Evolutionary conservation across 2,113 vertebrate species (phyloP).

Genomic region (Myotis yumanensis): DNA sequence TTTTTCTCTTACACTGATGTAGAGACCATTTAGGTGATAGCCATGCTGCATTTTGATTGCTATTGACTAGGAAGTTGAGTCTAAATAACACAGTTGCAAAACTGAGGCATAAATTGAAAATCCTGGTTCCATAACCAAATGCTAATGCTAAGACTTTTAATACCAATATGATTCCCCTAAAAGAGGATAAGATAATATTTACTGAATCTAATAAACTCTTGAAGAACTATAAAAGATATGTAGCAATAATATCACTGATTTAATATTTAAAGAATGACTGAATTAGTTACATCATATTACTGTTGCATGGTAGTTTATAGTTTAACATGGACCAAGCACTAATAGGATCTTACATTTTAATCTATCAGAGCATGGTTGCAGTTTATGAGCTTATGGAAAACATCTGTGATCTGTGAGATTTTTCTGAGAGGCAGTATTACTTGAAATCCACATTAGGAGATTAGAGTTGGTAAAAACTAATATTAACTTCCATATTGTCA

Average conservation of each 20-base stretch:
- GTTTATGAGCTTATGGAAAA: slow-evolving; percentile 1
- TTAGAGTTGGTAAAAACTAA: not conserved
- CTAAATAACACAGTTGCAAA: not conserved
- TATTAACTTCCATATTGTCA: not conserved
- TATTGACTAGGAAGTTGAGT: not conserved
- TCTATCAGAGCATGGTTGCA: not conserved
- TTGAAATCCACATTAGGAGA: not conserved
- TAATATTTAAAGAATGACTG: not conserved
- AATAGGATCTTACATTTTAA: not conserved
- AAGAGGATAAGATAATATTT: not conserved
- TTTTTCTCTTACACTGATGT: not conserved
- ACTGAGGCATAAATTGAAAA: not conserved
- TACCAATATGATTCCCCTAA: not conserved
- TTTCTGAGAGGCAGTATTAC: not conserved
- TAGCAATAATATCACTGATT: not conserved
- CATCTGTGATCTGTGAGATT: not conserved
- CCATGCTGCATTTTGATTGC: not conserved
- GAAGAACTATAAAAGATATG: not conserved
- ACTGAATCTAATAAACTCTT: not conserved
- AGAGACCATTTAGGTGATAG: not conserved
- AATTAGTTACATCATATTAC: not conserved
- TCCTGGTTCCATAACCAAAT: not conserved
- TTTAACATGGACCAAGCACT: not conserved
- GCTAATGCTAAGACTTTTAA: not conserved
- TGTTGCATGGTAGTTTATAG: not conserved